Conservation (phyloP, 2,797 vertebrate species). For the Phataginus tricuspis region DNA sequence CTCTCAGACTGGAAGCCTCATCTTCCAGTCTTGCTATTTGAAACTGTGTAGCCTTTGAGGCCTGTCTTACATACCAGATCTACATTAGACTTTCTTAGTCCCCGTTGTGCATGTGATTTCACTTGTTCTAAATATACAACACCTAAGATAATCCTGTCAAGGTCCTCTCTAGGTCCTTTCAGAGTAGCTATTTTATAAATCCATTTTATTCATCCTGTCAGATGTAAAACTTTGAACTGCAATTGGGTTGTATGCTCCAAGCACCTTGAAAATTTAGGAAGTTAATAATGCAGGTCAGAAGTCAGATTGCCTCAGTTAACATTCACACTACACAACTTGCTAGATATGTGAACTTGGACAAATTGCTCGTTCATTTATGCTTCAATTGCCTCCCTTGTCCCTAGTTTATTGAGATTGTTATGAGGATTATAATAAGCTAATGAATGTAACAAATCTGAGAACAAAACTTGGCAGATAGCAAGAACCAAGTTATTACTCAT, state of each 20-base stretch:
- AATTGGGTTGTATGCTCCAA: background rate
- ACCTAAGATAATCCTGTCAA: background rate
- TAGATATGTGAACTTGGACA: background rate
- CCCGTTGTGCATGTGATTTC: background rate
- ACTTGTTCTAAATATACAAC: background rate
- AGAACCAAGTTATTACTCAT: background rate
- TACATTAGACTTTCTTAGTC: background rate
- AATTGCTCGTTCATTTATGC: background rate
- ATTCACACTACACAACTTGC: background rate
- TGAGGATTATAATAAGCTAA: background rate
- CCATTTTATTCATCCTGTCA: background rate
- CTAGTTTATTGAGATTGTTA: background rate
- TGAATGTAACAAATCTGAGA: background rate
- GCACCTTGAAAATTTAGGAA: slow-evolving; percentile 35
- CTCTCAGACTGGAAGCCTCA: background rate
- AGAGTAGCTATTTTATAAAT: background rate
- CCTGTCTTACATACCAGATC: background rate
- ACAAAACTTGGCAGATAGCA: background rate
- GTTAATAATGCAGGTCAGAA: background rate
- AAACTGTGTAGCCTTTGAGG: background rate
- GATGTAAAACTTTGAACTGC: background rate
- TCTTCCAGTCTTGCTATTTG: background rate
- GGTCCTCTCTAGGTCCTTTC: background rate
- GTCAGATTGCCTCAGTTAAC: slow-evolving; percentile 9
- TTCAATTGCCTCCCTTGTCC: background rate